Evolutionary conservation across 1,140 invertebrate genomes (phyloP), one percentile per base, ranked within the genome.

Genomic region (Drosophila arawakana): DNA sequence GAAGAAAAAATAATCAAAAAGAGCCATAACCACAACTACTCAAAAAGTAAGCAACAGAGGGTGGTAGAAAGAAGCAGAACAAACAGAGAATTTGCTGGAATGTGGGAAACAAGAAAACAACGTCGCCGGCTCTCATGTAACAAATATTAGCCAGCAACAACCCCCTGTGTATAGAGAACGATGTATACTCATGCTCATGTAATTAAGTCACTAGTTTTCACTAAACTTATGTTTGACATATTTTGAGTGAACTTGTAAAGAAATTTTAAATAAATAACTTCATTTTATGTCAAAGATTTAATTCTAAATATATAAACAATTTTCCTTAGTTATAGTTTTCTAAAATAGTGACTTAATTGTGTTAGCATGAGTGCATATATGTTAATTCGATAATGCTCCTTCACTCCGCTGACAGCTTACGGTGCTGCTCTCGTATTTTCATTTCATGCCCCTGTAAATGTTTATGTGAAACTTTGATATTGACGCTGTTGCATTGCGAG

Each of bases 401-500:
- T 61, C 74, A 13, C 10, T 60, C 35, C 13, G 68, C 70, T 77
- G 54, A 50, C 46, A 66, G 49, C 55, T 60, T 41, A 44, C 39
- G 55, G 15, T 18, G 25, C 58, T 49, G 3, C 46, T 66, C 41
- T 21, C 30, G 44, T 7, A 54, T 65, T 46, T 61, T 66, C 49
- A 49, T 76, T 73, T 59, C 21, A 54, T 80, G 76, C 62, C 66
- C 72, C 71, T 73, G 73, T 74, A 60, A 62, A 65, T 77, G 74
- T 68, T 70, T 61, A 30, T 76, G 67, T 52, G 9, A 57, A 41
- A 39, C 46, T 61, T 74, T 72, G 52, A 59, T 59, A 54, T 80
- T 46, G 49, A 74, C 57, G 69, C 81, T 84, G 81, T 84, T 84
- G 81, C 81, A 84, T 80, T 85, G 41, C 46, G 74, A 47, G 81